These are phyloP conservation scores for Caenorhabditis latens DNA, from an alignment of 1,140 invertebrate species.

Conservation along the genomic window DNA sequence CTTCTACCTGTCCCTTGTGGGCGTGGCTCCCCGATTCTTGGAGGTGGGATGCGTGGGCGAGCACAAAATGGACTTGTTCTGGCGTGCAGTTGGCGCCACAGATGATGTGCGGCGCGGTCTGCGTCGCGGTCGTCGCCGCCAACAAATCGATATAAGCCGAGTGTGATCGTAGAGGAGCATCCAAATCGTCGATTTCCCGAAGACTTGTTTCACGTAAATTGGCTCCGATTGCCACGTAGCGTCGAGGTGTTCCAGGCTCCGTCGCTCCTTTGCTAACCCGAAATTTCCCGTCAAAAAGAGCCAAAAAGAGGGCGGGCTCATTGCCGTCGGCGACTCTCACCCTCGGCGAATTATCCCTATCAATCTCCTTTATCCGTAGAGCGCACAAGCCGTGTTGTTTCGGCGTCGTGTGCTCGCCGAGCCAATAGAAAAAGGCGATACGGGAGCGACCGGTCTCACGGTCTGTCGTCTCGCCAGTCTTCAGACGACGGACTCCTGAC, in stretches of 20 bases:
- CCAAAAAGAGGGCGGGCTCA: slow-evolving; percentile 48
- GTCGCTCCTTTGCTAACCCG: not conserved
- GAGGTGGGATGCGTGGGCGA: not conserved
- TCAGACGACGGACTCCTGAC: slow-evolving; percentile 55
- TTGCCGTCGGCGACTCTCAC: slow-evolving; percentile 47
- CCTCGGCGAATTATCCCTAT: slow-evolving; percentile 56
- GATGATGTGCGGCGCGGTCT: not conserved
- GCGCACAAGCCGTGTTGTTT: slow-evolving; percentile 65
- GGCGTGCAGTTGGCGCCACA: slow-evolving; percentile 20
- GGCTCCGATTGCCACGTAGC: not conserved
- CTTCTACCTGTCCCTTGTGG: not conserved
- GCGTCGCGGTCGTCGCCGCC: too few species aligned
- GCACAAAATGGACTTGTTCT: slow-evolving; percentile 17
- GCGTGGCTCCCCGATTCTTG: not conserved
- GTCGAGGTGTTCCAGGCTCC: not conserved
- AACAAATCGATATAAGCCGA: slow-evolving; percentile 25
- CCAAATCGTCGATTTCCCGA: not conserved
- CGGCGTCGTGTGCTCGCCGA: slow-evolving; percentile 56
- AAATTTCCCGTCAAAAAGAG: slow-evolving; percentile 51
- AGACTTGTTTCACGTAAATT: slow-evolving; percentile 3
- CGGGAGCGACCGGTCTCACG: slow-evolving; percentile 64
- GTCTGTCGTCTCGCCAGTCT: slow-evolving; percentile 47
- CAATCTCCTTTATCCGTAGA: slow-evolving; percentile 60
- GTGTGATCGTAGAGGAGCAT: not conserved
- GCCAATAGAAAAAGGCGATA: slow-evolving; percentile 66